These are phyloP conservation scores for Dilophus febrilis DNA, from an alignment of 2,888 invertebrate genomes.

Conservation along the genomic window DNA sequence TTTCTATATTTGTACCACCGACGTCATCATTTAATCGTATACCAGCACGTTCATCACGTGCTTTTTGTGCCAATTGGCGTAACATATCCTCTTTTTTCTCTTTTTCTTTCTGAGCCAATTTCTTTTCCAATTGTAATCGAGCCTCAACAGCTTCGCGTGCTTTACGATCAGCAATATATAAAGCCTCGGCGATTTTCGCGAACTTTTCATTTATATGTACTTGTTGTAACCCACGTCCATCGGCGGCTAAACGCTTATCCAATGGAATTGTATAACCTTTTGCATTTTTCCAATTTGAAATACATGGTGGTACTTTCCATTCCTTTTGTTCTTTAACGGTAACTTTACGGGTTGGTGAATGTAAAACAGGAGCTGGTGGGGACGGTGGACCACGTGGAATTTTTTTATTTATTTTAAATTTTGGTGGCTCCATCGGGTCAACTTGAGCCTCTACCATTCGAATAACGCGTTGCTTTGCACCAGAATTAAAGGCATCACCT, in stretches of 20 bases:
- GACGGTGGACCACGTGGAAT: conserved; percentile 97
- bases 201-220: conserved; percentile 99
- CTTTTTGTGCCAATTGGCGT: conserved; percentile 81
- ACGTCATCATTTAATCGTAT: conserved; percentile 27
- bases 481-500: conserved; percentile 85
- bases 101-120: conserved; percentile 93
- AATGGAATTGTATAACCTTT: conserved; percentile 94
- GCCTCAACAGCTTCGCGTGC: conserved; percentile 96
- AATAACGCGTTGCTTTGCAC: conserved; percentile 94
- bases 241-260: conserved; percentile 95
- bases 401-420: conserved; percentile 96
- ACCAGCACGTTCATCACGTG: conserved; percentile 88
- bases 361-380: conserved; percentile 92
- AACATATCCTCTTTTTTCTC: conserved; percentile 94
- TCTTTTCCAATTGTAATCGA: conserved; percentile 86
- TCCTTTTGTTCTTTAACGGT: conserved; percentile 98
- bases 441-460: conserved; percentile 84
- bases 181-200: conserved; percentile 91
- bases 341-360: conserved; percentile 92
- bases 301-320: conserved; percentile 97
- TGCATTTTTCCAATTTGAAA: conserved; percentile 99
- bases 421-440: conserved; percentile 98
- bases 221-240: conserved; percentile 91
- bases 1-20: conserved; percentile 32
- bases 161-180: conserved; percentile 95